Evolutionary conservation across 2,113 vertebrate genomes (phyloP), one percentile per base, ranked within the genome.

Genomic region (Cepphus grylle): DNA sequence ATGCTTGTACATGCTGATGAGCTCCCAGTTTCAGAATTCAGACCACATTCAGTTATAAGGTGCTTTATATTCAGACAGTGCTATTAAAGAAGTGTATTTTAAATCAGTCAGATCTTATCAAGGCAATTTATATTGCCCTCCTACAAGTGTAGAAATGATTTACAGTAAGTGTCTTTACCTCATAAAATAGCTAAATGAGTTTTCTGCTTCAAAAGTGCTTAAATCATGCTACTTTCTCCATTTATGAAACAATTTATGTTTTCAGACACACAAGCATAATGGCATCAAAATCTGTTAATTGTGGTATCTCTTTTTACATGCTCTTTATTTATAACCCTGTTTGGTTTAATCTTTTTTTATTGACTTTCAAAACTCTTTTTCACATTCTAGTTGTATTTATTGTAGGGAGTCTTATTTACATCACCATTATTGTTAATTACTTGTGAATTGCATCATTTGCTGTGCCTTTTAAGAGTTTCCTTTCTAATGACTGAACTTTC

Each of bases 171-270:
- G 92, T 93, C 97, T 97, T 96, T 97, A 97, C 91, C 97, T 98
- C 97, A 95, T 98, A 98, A 98, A 98, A 97, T 59, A 98, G 81
- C 86, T 97, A 98, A 98, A 98, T 96, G 96, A 98, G 98, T 97
- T 98, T 98, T 97, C 97, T 97, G 90, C 92, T 97, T 97, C 94
- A 96, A 96, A 98, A 97, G 96, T 98, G 90, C 82, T 98, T 98
- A 98, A 98, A 98, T 98, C 97, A 98, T 88, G 30, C 26, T 86
- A 81, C 86, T 96, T 94, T 86, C 49, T 87, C 42, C 62, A 84
- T 94, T 97, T 98, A 90, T 84, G 80, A 85, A 98, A 95, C 56
- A 97, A 95, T 97, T 96, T 96, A 97, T 97, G 94, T 55, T 97
- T 96, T 94, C 59, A 96, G 76, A 70, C 79, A 66, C 88, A 94